These are phyloP conservation scores for Helicoverpa assulta DNA, from an alignment of 2,888 invertebrate species.

Conservation along the genomic window DNA sequence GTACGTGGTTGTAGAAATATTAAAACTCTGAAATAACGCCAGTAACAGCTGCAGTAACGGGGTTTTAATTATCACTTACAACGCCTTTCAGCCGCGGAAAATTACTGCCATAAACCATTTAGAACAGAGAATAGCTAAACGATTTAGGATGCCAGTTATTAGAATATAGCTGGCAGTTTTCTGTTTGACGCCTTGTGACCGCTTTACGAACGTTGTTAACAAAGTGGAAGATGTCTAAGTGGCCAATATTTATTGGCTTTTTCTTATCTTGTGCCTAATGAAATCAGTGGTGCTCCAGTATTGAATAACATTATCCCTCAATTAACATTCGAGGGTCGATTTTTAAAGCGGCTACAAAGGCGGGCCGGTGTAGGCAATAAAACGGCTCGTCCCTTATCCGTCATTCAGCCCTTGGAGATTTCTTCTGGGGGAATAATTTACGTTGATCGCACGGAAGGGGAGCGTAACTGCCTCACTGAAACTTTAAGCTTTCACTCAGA, in stretches of 20 bases:
- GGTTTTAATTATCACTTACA: conserved; percentile 89
- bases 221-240: conserved; percentile 56
- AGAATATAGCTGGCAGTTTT: conserved; percentile 72
- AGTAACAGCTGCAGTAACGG: conserved; percentile 87
- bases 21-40: conserved; percentile 82
- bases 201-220: conserved; percentile 51
- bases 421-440: conserved; percentile 90
- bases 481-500: conserved; percentile 89
- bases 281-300: conserved; percentile 79
- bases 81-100: conserved; percentile 83
- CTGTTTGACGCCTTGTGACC: conserved; percentile 57
- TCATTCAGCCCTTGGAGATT: conserved; percentile 89
- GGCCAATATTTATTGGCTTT: conserved; percentile 66
- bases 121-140: conserved; percentile 79
- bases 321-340: conserved; percentile 87
- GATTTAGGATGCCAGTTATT: conserved; percentile 80
- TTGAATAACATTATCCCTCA: conserved; percentile 88
- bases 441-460: conserved; percentile 89
- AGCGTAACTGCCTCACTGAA: conserved; percentile 89
- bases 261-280: conserved; percentile 72
- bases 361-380: conserved; percentile 87
- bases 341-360: conserved; percentile 84
- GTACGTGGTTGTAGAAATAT: conserved; percentile 74
- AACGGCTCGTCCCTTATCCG: conserved; percentile 89
- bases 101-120: conserved; percentile 87